Percentiles rank a stretch among this genome's conserved stretches.
phyloP scores from a whole-genome alignment of 2,797 vertebrate species.

The Rhinoraja longicauda region DNA sequence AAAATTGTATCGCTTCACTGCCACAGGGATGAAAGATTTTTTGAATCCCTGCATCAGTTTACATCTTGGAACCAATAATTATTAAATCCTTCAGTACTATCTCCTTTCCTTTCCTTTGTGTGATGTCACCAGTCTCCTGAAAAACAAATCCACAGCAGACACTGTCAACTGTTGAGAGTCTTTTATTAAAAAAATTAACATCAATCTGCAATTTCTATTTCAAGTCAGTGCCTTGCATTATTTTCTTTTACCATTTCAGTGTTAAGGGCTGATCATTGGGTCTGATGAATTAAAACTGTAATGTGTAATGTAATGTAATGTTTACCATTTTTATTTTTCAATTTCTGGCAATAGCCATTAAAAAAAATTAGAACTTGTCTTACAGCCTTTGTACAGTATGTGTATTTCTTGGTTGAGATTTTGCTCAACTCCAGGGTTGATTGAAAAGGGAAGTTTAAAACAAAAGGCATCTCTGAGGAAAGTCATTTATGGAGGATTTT shows the following conservation, averaged over 20 bases:
- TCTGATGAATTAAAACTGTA: background rate
- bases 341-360: background rate
- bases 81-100: background rate
- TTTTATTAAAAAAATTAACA: background rate
- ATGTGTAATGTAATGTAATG: background rate
- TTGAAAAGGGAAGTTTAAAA: background rate
- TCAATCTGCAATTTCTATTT: background rate
- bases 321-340: background rate
- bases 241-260: too few relatives aligned
- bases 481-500: background rate
- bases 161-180: background rate
- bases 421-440: too few relatives aligned
- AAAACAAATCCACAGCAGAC: background rate
- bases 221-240: background rate
- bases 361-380: background rate
- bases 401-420: too few relatives aligned
- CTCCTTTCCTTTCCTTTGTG: background rate
- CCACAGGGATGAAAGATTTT: background rate
- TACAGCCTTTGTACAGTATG: too few relatives aligned
- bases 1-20: background rate
- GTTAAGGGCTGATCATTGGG: background rate
- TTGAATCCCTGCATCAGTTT: background rate
- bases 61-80: background rate
- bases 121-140: background rate
- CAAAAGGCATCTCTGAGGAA: background rate